Evolutionary conservation across 2,888 invertebrate species (phyloP), one percentile per base, ranked within the genome.

Genomic region (Buathra laborator): DNA sequence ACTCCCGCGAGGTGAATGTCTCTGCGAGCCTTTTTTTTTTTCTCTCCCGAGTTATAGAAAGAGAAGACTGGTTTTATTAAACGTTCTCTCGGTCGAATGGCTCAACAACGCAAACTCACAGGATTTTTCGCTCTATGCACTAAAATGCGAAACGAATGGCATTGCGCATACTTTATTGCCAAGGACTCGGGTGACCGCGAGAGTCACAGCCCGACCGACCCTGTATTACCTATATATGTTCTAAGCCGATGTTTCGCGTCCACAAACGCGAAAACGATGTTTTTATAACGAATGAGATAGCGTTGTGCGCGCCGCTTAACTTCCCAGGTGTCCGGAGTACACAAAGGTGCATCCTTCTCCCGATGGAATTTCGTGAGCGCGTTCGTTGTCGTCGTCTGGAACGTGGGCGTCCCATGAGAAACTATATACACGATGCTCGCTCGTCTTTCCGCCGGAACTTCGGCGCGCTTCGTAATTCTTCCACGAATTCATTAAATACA

Each of bases 281-380:
- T 16, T 10, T 19, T 16, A 19, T 7, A 7, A 14, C 10, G 16
- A 24, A 3, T 59, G 66, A 10, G 67, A 56, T 53, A 56, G 62
- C 68, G 64, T 53, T 85, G 86, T 81, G 81, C 64, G 68, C 74
- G 46, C 53, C 66, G 67, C 83, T 83, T 85, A 5, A 79, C 56
- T 9, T 16, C 53, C 62, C 80, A 81, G 83, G 85, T 83, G 85
- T 74, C 56, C 64, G 70, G 6, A 59, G 70, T 78, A 76, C 81
- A 82, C 80, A 82, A 81, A 86, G 86, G 86, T 83, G 77, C 81
- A 87, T 87, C 76, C 24, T 9, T 37, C 77, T 81, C 85, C 71
- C 78, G 48, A 70, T 82, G 87, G 82, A 83, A 85, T 86, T 81
- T 81, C 67, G 37, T 78, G 59, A 64, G 29, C 56, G 56, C 56